Base-by-base conservation (phyloP, 2,888 invertebrate genomes). In the Blastobasis lacticolella region DNA sequence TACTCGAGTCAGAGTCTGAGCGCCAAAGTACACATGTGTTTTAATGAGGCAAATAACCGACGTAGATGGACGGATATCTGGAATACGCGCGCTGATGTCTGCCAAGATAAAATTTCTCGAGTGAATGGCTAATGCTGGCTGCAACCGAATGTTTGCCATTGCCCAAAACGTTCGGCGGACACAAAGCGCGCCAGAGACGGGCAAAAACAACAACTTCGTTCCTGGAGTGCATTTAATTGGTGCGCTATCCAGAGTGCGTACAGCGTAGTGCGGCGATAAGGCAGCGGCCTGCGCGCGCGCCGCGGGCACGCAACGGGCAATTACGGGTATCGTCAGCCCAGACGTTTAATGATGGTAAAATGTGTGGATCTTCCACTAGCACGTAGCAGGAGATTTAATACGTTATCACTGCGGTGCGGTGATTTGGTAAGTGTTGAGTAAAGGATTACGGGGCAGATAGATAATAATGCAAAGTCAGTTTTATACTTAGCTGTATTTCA, bases 141-240 rank as follows among this genome's bases (percentile, higher is more conserved):
- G 64, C 68, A 63, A 66, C 61, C 65, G 66, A 74, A 82, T 78
- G 71, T 74, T 77, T 76, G 71, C 64, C 73, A 73, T 78, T 62
- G 69, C 62, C 71, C 60, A 71, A 74, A 73, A 73, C 67, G 66
- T 74, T 76, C 82, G 80, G 81, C 71, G 63, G 58, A 58, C 66
- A 76, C 81, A 83, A 83, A 84, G 82, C 71, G 68, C 62, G 67
- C 66, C 66, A 56, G 60, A 60, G 62, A 55, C 62, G 58, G 55
- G 64, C 77, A 83, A 83, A 84, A 85, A 84, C 73, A 64, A 73
- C 65, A 61, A 68, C 65, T 66, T 71, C 71, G 64, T 75, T 74
- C 75, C 70, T 62, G 67, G 70, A 72, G 70, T 71, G 72, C 69
- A 66, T 75, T 80, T 81, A 79, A 84, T 82, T 83, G 79, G 76